Percentiles rank a stretch among this genome's conserved stretches.
phyloP scores from a whole-genome alignment of 2,888 invertebrate genomes.

The Spodoptera littoralis region DNA sequence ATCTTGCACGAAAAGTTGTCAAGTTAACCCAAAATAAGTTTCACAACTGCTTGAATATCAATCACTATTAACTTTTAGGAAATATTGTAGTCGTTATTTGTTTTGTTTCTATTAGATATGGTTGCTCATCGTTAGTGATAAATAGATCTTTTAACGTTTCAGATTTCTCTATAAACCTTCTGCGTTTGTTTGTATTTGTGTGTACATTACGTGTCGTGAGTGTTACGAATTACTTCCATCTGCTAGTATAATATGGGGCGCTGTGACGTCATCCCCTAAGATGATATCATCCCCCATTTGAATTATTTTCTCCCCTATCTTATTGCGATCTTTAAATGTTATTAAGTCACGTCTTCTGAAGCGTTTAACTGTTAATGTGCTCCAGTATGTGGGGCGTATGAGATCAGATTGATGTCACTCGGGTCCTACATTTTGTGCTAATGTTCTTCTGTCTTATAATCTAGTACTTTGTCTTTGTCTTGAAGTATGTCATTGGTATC shows the following conservation, averaged over 20 bases:
- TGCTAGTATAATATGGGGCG: slow-evolving; percentile 20
- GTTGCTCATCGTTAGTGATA: too few species aligned
- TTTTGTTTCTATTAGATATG: too few species aligned
- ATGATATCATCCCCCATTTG: slow-evolving; percentile 54
- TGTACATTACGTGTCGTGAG: slow-evolving; percentile 35
- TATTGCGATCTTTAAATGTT: slow-evolving; percentile 47
- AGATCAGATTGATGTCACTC: slow-evolving; percentile 28
- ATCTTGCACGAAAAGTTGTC: too few species aligned
- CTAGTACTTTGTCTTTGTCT: neutral
- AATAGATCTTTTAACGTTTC: too few species aligned
- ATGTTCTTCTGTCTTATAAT: slow-evolving; percentile 10
- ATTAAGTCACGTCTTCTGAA: slow-evolving; percentile 46
- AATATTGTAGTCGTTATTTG: too few species aligned
- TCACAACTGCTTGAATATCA: too few species aligned
- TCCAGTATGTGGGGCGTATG: slow-evolving; percentile 28
- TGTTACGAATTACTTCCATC: slow-evolving; percentile 40
- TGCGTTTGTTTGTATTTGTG: slow-evolving; percentile 13
- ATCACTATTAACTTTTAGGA: too few species aligned
- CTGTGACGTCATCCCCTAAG: slow-evolving; percentile 41
- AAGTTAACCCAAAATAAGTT: too few species aligned
- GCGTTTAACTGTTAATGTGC: slow-evolving; percentile 31
- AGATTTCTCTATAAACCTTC: slow-evolving; percentile 22
- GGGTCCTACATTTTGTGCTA: slow-evolving; percentile 10
- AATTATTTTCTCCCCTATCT: slow-evolving; percentile 49
- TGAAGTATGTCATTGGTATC: neutral